Evolutionary conservation across 2,797 vertebrate genomes (phyloP).

Genomic region (Tenualosa thibaudeaui): DNA sequence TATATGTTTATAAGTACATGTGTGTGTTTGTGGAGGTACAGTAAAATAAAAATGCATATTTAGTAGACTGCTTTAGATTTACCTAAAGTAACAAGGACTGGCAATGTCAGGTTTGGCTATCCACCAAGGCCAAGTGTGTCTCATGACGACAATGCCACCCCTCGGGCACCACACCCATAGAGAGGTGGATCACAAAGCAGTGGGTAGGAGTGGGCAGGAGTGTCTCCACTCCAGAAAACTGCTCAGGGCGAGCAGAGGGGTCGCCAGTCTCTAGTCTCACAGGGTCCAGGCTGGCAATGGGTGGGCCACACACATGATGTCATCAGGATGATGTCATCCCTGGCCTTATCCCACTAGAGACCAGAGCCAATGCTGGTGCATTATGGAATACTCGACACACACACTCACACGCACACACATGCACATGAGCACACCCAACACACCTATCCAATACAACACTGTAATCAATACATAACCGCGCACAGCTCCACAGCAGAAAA

Average conservation of each 20-base stretch:
- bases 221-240: too few species aligned
- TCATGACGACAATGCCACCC: too few species aligned
- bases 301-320: slow-evolving; percentile 48
- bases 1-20: background rate
- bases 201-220: too few species aligned
- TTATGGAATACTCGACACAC: background rate
- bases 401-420: background rate
- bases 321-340: slow-evolving; percentile 50
- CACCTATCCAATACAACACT: background rate
- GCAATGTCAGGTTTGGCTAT: too few species aligned
- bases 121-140: too few species aligned
- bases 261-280: background rate
- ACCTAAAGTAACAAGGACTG: too few species aligned
- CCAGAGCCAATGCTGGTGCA: background rate
- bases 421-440: background rate
- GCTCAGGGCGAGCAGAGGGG: background rate
- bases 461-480: background rate
- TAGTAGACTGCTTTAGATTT: too few species aligned
- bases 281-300: slow-evolving; percentile 19
- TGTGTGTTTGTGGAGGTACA: background rate
- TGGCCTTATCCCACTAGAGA: background rate
- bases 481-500: background rate
- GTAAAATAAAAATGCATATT: too few species aligned
- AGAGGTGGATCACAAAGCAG: too few species aligned
- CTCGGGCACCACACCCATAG: too few species aligned